These are phyloP conservation scores for Sciurus niger DNA, from an alignment of 2,113 vertebrate genomes.

Conservation along the genomic window DNA sequence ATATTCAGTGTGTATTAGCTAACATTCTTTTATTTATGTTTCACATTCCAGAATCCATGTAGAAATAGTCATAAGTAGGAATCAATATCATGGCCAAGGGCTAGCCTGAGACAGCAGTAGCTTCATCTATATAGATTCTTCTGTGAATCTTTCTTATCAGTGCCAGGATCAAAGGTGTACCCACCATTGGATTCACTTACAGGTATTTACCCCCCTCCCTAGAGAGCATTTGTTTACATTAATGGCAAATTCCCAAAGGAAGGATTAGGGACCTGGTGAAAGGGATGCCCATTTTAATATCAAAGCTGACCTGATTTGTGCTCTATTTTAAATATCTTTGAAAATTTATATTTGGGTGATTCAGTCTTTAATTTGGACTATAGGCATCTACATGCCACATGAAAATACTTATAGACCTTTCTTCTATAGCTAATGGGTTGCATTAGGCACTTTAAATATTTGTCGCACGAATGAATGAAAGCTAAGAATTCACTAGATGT, in stretches of 20 bases:
- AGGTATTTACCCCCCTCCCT: not conserved
- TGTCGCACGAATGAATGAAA: conserved; percentile 11
- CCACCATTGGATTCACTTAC: not conserved
- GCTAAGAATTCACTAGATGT: not conserved
- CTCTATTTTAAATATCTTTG: conserved; percentile 32
- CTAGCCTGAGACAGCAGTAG: not conserved
- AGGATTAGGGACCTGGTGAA: not conserved
- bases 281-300: not conserved
- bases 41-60: not conserved
- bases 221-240: not conserved
- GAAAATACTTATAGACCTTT: not conserved
- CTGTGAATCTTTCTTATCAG: not conserved
- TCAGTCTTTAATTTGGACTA: conserved; percentile 1
- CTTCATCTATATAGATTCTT: conserved; percentile 15
- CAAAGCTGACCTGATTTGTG: not conserved
- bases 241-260: not conserved
- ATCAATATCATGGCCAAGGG: not conserved
- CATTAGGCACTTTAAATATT: not conserved
- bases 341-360: not conserved
- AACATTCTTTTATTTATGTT: conserved; percentile 35
- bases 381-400: not conserved
- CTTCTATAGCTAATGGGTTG: not conserved
- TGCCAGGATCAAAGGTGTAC: not conserved
- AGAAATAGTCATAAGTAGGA: not conserved
- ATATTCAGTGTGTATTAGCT: not conserved